A percentile compares a stretch with the other conserved stretches of the same genome.
phyloP scores from a whole-genome alignment of 2,888 invertebrate genomes.

The Salticus scenicus region DNA sequence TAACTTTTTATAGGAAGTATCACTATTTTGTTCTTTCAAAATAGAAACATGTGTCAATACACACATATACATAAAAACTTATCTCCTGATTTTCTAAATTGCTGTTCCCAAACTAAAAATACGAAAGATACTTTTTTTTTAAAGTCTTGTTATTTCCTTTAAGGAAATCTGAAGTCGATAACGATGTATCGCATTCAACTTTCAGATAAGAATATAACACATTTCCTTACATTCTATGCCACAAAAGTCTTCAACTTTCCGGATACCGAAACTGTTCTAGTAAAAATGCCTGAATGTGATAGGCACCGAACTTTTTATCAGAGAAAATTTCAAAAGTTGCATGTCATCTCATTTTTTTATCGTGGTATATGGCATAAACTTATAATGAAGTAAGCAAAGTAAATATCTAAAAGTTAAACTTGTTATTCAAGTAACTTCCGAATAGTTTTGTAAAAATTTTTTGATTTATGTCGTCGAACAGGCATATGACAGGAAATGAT shows the following conservation, averaged over 20 bases:
- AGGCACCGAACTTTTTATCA: background rate
- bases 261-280: background rate
- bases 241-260: background rate
- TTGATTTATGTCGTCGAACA: no score
- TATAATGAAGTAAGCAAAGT: no score
- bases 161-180: conserved; percentile 9
- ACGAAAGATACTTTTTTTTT: background rate
- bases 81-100: conserved; percentile 1
- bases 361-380: no score
- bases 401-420: no score
- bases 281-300: background rate
- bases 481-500: no score
- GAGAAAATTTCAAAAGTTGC: no score
- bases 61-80: background rate
- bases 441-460: no score
- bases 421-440: no score
- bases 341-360: no score
- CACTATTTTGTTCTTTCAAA: no score
- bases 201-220: background rate
- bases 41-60: background rate
- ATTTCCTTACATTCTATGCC: background rate
- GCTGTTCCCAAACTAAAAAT: background rate
- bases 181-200: background rate
- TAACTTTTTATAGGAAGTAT: no score
- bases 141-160: conserved; percentile 5